Evolutionary conservation across 2,113 vertebrate genomes (phyloP).

Genomic region (Aphyosemion australe): DNA sequence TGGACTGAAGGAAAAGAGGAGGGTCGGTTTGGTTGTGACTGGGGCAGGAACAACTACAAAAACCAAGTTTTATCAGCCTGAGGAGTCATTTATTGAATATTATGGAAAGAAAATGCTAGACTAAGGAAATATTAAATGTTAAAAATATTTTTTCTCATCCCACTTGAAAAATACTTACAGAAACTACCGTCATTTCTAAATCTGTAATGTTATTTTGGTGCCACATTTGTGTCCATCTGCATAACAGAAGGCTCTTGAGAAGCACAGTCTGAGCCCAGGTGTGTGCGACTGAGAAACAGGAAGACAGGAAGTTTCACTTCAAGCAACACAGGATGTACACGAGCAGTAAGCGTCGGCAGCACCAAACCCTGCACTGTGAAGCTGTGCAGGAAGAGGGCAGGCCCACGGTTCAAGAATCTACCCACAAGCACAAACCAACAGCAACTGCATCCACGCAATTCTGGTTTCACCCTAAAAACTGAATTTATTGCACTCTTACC

Average conservation of each 20-base stretch:
- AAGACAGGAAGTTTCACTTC: conserved; percentile 64
- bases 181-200: too few species aligned
- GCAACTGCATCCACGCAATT: neutral
- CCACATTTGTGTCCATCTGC: conserved; percentile 2
- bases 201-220: neutral
- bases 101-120: too few species aligned
- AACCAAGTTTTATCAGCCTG: neutral
- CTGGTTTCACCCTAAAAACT: neutral
- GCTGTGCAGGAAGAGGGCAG: conserved; percentile 17
- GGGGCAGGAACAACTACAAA: conserved; percentile 35
- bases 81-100: neutral
- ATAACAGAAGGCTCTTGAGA: conserved; percentile 61
- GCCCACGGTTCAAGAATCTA: neutral
- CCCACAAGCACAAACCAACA: neutral
- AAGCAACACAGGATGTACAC: conserved; percentile 70
- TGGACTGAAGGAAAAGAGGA: conserved; percentile 57
- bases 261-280: conserved; percentile 62
- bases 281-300: conserved; percentile 66
- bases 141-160: too few species aligned
- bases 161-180: too few species aligned
- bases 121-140: too few species aligned
- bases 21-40: conserved; percentile 64
- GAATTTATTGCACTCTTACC: neutral
- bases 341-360: conserved; percentile 33
- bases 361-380: conserved; percentile 13